Base-by-base conservation (phyloP, 2,797 vertebrate genomes). In the Falco concolor region DNA sequence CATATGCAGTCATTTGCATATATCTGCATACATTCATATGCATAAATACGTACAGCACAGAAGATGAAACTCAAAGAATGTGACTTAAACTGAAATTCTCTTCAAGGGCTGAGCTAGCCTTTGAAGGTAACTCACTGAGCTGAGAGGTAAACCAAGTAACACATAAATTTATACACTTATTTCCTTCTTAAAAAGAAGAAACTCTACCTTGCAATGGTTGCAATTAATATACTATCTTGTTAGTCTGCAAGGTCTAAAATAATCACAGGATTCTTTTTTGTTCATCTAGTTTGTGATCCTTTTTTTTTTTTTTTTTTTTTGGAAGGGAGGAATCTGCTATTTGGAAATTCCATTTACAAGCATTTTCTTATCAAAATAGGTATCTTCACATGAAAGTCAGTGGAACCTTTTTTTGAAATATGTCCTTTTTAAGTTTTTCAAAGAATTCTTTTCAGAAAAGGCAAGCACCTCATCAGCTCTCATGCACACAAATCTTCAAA, bases 381-480 rank as follows among this genome's bases (percentile, higher is more conserved):
- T 93, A 95, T 82, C 94, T 91, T 93, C 60, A 92, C 84, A 96
- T 94, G 87, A 95, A 97, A 94, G 77, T 89, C 83, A 89, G 79
- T 64, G 57, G 90, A 94, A 67, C 10, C 4, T 38, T 54, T 90
- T 91, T 96, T 93, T 95, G 60, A 96, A 96, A 96, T 61, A 80
- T 50, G 54, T 95, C 54, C 47, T 93, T 95, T 97, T 97, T 57
- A 91, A 86, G 40, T 95, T 95, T 97, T 97, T 97, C 96, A 97
- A 96, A 97, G 93, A 92, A 95, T 91, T 95, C 81, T 86, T 97
- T 91, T 83, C 52, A 88, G 85, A 91, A 96, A 97, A 97, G 90
- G 95, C 73, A 97, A 97, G 94, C 93, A 97, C 83, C 91, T 96
- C 96, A 96, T 97, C 91, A 93, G 63, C 70, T 97, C 87, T 96